These are phyloP conservation scores for Lasioglossum vierecki DNA, from an alignment of 2,888 invertebrate genomes.

Conservation along the genomic window DNA sequence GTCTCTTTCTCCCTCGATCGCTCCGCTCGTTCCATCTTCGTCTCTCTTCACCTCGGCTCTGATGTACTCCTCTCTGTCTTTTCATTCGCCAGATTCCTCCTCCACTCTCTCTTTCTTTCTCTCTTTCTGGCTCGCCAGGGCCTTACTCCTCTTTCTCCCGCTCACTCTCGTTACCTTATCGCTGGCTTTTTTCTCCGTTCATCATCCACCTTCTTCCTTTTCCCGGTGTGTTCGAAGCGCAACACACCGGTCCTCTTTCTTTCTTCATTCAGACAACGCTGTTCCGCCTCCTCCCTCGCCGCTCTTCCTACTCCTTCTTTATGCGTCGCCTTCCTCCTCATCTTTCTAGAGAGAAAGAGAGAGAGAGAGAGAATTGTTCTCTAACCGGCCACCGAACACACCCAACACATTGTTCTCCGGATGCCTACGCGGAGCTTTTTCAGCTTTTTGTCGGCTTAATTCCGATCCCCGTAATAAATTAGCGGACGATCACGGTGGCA, in stretches of 20 bases:
- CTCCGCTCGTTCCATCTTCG: constrained; percentile 47
- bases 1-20: constrained; percentile 58
- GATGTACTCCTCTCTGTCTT: constrained; percentile 55
- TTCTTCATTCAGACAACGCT: constrained; percentile 42
- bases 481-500: constrained; percentile 83
- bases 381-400: constrained; percentile 70
- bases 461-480: constrained; percentile 82
- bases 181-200: constrained; percentile 46
- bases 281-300: constrained; percentile 42
- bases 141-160: constrained; percentile 13
- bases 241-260: constrained; percentile 40
- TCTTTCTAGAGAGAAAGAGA: neutral
- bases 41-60: constrained; percentile 31
- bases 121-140: constrained; percentile 8
- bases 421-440: constrained; percentile 74
- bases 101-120: constrained; percentile 45
- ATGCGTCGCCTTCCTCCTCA: constrained; percentile 47
- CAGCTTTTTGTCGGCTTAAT: constrained; percentile 81
- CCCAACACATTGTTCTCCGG: constrained; percentile 78
- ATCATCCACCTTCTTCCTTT: constrained; percentile 47
- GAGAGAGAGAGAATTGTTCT: constrained; percentile 40
- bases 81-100: constrained; percentile 60
- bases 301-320: constrained; percentile 38
- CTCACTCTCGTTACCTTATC: constrained; percentile 38
- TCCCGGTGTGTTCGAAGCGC: constrained; percentile 11